Percentiles rank a stretch among this genome's conserved stretches.
These are phyloP conservation scores for Tetrax tetrax DNA, from an alignment of 2,113 vertebrate genomes.

Conservation along the genomic window DNA sequence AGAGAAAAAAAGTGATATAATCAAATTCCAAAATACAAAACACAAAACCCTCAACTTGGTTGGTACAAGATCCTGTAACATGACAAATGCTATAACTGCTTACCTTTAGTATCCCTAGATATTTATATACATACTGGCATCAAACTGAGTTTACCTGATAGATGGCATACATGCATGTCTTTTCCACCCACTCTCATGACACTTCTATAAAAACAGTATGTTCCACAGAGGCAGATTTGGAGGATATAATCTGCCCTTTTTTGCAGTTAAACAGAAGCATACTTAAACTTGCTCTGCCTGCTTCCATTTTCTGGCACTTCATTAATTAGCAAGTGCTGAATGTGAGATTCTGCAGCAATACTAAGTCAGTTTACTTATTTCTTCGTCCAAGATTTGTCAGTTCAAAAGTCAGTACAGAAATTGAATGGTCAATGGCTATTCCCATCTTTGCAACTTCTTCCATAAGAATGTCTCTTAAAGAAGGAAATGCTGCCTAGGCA, in stretches of 20 bases:
- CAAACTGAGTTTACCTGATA: background rate
- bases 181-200: background rate
- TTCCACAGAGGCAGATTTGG: background rate
- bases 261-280: background rate
- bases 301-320: background rate
- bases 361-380: background rate
- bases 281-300: background rate
- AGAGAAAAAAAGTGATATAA: background rate
- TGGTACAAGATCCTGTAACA: background rate
- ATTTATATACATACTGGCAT: background rate
- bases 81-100: background rate
- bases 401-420: background rate
- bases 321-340: background rate
- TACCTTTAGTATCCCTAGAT: background rate
- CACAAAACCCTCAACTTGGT: background rate
- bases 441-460: background rate
- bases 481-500: background rate
- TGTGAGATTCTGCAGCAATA: background rate
- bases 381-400: background rate
- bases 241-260: background rate
- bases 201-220: background rate
- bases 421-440: background rate
- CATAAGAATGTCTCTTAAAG: background rate
- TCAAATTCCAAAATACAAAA: background rate
- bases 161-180: background rate